Evolutionary conservation across 2,797 vertebrate genomes (phyloP), one percentile per base, ranked within the genome.

Genomic region (Pseudopleuronectes americanus): DNA sequence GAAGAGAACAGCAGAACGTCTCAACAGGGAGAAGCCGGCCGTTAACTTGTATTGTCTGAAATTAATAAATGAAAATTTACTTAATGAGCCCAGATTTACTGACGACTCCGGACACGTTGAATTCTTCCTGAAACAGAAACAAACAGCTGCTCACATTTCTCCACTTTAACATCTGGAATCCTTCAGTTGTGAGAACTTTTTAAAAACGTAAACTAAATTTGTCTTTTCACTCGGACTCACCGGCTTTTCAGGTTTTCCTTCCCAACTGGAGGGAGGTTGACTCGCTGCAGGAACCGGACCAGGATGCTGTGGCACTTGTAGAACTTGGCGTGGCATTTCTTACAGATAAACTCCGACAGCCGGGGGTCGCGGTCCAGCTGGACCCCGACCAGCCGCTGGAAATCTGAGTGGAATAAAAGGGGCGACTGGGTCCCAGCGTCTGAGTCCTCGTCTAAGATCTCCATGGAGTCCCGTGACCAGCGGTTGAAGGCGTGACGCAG

Each of bases 251-350:
- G 31, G 78, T 90, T 91, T 9, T 86, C 56, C 1, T 85, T 92
- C 17, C 90, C 90, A 0, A 88, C 63, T 0, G 96, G 95, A 0
- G 93, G 94, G 0, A 91, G 79, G 22, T 99, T 99, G 57, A 99
- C 96, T 54, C 94, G 91, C 92, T 97, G 96, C 76, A 98, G 95
- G 64, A 99, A 99, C 0, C 95, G 79, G 64, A 90, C 87, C 86
- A 99, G 94, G 76, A 97, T 90, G 72, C 94, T 92, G 87, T 96
- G 95, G 89, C 97, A 99, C 82, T 97, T 97, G 80, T 99, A 99
- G 92, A 99, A 99, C 92, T 98, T 97, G 24, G 94, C 68, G 14
- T 97, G 95, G 87, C 98, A 99, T 85, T 94, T 97, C 93, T 96
- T 98, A 87, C 97, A 98, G 79, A 99, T 93, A 0, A 96, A 98